Conservation (phyloP, 2,888 invertebrate species). For the Dolichopus griseipennis region DNA sequence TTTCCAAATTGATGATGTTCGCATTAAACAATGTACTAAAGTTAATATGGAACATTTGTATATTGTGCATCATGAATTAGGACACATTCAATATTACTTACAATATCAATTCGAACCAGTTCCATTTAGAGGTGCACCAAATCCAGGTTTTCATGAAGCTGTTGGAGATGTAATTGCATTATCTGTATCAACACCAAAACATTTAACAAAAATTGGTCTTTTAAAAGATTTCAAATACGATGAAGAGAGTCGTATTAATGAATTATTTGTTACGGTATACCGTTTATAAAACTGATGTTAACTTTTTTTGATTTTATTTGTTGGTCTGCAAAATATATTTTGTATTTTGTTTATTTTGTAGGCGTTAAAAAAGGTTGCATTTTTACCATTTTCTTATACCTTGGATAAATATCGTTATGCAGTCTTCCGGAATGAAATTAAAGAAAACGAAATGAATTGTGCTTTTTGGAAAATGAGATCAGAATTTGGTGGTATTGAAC, state of each 20-base stretch:
- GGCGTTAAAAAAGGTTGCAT: slow-evolving; percentile 55
- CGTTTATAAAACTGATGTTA: background rate
- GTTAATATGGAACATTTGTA: slow-evolving; percentile 49
- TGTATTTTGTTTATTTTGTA: slow-evolving; percentile 16
- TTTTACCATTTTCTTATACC: slow-evolving; percentile 60
- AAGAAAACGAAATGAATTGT: slow-evolving; percentile 53
- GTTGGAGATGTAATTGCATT: slow-evolving; percentile 63
- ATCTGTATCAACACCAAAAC: slow-evolving; percentile 60
- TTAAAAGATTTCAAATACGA: slow-evolving; percentile 51
- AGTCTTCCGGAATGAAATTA: slow-evolving; percentile 54
- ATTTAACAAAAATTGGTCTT: slow-evolving; percentile 59
- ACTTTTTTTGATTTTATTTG: background rate
- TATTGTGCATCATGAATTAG: slow-evolving; percentile 59
- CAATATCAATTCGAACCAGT: slow-evolving; percentile 52
- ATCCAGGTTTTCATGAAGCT: slow-evolving; percentile 60
- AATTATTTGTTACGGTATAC: slow-evolving; percentile 46
- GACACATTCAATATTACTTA: slow-evolving; percentile 60
- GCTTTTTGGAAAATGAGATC: slow-evolving; percentile 59
- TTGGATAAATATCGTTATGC: slow-evolving; percentile 63
- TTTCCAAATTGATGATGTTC: slow-evolving; percentile 70
- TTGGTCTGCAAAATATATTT: background rate
- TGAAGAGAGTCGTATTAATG: slow-evolving; percentile 55
- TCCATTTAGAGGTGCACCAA: slow-evolving; percentile 51
- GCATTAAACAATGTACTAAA: slow-evolving; percentile 57
- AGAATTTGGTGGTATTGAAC: slow-evolving; percentile 55